Base-by-base conservation (phyloP, 2,797 vertebrate genomes). In the Coccyzus lansbergi region DNA sequence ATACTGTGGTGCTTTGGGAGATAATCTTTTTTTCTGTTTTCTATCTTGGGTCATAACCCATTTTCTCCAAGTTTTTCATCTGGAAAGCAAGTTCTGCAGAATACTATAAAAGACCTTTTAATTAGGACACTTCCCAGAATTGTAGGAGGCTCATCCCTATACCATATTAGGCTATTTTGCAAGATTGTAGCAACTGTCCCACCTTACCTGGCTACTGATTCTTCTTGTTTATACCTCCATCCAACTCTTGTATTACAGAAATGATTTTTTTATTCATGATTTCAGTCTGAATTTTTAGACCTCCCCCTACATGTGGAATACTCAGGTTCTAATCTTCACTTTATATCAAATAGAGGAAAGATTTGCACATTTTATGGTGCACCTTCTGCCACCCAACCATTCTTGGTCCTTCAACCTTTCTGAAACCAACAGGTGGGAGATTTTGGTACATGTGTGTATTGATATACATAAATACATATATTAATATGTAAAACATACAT, bases 61-160 rank as follows among this genome's bases (percentile, higher is more conserved):
- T n/a, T 70, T 83, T 85, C 22, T 92, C 24, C n/a, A 83, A 74
- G 72, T 91, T 90, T 92, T 95, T 95, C 88, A 90, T 83, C 90
- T 31, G 58, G 55, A 90, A 94, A 91, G 15, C 3, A 86, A 77
- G 33, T 58, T 86, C 72, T 64, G 19, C 65, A 68, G 24, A 64
- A 70, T 33, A 55, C 19, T 6, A 29, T 49, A 53, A 62, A 77
- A 64, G 29, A 52, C 2, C 3, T 81, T 92, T 86, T 64, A 68
- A 78, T 68, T 26, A 88, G 15, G 40, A 44, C 18, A 58, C 31
- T 64, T 78, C 18, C 33, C 48, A 60, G 22, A 56, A 56, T 36
- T 46, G 15, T 40, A 28, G 25, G 25, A 92, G 28, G 51, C 15
- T 8, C n/a, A 28, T 11, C 5, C 34, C 9, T n/a, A 31, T 3